Conservation (phyloP, 2,888 invertebrate species). For the Acanthosepion pharaonis region DNA sequence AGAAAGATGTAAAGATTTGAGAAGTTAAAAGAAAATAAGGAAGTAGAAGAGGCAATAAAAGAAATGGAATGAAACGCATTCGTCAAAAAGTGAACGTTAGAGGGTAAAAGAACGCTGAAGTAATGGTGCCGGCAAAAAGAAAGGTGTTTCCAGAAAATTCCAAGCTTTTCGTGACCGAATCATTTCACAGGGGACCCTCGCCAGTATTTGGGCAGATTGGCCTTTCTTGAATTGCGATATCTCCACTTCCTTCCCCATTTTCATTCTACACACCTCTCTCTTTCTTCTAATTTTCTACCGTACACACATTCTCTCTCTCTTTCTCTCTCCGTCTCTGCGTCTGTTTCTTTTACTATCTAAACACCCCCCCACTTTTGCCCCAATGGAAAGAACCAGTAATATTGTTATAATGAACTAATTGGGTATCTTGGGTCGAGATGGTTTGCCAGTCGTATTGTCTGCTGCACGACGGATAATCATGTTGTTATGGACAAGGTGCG, state of each 20-base stretch:
- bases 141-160: background rate
- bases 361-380: background rate
- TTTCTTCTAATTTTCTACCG: no score
- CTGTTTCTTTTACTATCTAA: background rate
- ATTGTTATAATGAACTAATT: constrained; percentile 33
- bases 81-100: background rate
- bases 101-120: background rate
- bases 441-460: constrained; percentile 9
- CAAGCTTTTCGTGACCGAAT: constrained; percentile 33
- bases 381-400: background rate
- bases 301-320: no score
- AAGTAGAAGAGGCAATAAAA: background rate
- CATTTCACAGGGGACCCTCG: constrained; percentile 33
- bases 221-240: constrained; percentile 1
- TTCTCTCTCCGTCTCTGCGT: background rate
- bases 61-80: background rate
- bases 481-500: constrained; percentile 20
- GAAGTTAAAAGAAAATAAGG: background rate
- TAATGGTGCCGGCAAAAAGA: background rate
- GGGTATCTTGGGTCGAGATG: constrained; percentile 33
- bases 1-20: no score
- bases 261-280: background rate
- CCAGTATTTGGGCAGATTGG: background rate
- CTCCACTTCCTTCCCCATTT: background rate
- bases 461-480: constrained; percentile 13